Conservation (phyloP, 2,797 vertebrate species). For the Lophotriccus pileatus region DNA sequence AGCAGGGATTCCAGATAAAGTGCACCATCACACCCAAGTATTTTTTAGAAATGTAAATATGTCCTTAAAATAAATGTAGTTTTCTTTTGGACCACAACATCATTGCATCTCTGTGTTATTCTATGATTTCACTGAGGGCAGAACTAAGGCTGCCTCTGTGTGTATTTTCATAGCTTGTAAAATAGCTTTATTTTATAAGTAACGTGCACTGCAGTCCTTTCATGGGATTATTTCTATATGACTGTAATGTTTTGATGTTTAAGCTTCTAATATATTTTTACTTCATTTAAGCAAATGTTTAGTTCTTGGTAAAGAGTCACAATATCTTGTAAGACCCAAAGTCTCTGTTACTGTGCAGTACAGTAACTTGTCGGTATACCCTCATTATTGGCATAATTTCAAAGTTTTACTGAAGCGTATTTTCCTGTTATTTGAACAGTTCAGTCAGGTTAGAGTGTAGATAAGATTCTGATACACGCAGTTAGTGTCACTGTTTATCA, state of each 20-base stretch:
- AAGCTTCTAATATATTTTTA: background rate
- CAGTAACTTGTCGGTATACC: background rate
- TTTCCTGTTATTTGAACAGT: background rate
- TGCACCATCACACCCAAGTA: background rate
- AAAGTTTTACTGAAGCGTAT: background rate
- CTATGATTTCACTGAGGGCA: background rate
- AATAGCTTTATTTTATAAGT: background rate
- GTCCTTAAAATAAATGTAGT: background rate
- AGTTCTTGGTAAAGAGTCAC: background rate
- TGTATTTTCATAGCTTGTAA: background rate
- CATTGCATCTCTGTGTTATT: background rate
- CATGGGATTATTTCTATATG: background rate
- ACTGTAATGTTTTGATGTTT: background rate
- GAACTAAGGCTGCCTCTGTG: background rate
- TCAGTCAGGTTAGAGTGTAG: background rate
- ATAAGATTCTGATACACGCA: background rate
- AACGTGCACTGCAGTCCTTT: background rate
- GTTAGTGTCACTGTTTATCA: background rate
- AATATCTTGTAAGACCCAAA: background rate
- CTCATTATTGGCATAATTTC: background rate
- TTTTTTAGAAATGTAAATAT: background rate
- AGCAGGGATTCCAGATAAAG: background rate
- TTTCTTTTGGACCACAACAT: background rate
- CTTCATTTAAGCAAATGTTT: background rate
- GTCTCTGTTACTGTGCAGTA: background rate